Evolutionary conservation across 2,113 vertebrate genomes (phyloP), one percentile per base, ranked within the genome.

Genomic region (Scatophagus argus): DNA sequence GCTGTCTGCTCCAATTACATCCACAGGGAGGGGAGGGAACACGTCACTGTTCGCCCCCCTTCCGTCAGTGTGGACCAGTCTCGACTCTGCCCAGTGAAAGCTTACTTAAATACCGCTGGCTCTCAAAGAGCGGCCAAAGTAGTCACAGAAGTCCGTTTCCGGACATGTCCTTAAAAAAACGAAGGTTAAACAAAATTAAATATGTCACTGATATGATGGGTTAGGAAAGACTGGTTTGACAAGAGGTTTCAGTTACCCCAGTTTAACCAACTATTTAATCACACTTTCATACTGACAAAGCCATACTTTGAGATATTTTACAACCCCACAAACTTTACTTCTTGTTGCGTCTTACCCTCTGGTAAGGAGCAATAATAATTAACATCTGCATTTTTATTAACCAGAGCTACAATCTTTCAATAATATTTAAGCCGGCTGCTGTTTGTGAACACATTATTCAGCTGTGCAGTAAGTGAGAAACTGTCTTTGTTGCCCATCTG

Each of bases 1-100:
- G 90, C 82, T 82, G 74, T 71, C 79, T 85, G 0, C 90, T 94
- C 93, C 74, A 36, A 83, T 94, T 93, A 93, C 93, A 56, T 41
- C 67, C 23, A n/a, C 19, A 43, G 61, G 76, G 67, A 62, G 80
- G 46, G 64, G 68, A 27, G 34, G 23, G 46, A 27, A 39, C 16
- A 46, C 34, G 72, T 65, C 16, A 58, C 36, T 25, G 36, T 43
- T n/a, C 8, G 29, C n/a, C 59, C 55, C 62, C 41, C 21, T 54
- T 31, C 38, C 7, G 21, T 39, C 47, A 27, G 13, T 41, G 29
- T n/a, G 54, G 27, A 47, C 11, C 32, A 47, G 29, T 31, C 19
- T 31, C 38, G 10, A 59, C 43, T 63, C 14, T 76, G n/a, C 6
- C 25, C 41, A 72, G 2, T 43, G 21, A 23, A 21, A 41, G 38